Conservation (phyloP, 2,888 invertebrate species). For the Nemotelus pantherinus region DNA sequence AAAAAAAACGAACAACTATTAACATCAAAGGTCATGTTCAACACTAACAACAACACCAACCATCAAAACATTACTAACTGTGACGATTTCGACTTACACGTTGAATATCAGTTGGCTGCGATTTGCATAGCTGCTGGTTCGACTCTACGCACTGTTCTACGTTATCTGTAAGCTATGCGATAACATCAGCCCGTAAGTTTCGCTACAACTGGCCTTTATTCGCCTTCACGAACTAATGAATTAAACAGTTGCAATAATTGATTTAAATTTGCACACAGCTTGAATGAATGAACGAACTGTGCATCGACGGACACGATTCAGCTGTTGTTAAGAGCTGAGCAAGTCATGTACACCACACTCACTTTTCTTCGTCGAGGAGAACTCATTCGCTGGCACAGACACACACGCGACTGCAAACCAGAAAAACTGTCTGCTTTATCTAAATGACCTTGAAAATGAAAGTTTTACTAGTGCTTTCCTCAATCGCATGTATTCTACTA, state of each 20-base stretch:
- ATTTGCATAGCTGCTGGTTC: conserved; percentile 11
- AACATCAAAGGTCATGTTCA: conserved; percentile 30
- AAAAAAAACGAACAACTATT: neutral
- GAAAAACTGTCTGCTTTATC: conserved; percentile 35
- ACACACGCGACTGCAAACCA: conserved; percentile 15
- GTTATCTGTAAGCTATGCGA: neutral
- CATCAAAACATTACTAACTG: neutral
- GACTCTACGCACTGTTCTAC: neutral
- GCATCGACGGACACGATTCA: conserved; percentile 12
- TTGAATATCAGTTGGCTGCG: neutral
- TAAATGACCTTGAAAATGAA: conserved; percentile 42
- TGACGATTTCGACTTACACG: neutral
- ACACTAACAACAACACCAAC: neutral
- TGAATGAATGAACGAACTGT: conserved; percentile 19
- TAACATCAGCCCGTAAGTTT: too few species aligned
- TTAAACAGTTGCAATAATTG: conserved; percentile 19
- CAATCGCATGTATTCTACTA: conserved; percentile 10
- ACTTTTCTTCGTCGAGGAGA: neutral
- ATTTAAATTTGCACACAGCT: conserved; percentile 21
- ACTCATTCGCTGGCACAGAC: neutral
- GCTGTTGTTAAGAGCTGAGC: neutral
- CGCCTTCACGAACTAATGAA: neutral
- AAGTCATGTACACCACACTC: neutral
- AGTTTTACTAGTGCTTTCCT: conserved; percentile 40
- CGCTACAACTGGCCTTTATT: too few species aligned